These are phyloP conservation scores for Troides helena DNA, from an alignment of 2,888 invertebrate species.

Conservation along the genomic window DNA sequence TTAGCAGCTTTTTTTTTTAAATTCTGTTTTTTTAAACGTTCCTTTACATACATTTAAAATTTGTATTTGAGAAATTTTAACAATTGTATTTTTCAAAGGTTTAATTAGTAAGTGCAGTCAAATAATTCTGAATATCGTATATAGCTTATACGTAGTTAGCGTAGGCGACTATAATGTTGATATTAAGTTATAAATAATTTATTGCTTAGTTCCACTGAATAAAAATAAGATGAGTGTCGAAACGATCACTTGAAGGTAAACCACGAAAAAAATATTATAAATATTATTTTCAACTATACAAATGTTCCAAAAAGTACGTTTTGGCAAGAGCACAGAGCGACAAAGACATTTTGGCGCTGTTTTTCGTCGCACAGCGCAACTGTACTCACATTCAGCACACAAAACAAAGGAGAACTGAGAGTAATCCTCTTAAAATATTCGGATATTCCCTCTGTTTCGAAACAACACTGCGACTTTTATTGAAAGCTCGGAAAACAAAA, in stretches of 20 bases:
- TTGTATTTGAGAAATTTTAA: neutral
- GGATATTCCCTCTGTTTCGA: slow-evolving; percentile 12
- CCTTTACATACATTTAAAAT: neutral
- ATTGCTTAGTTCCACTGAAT: no score
- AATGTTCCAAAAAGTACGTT: slow-evolving; percentile 3
- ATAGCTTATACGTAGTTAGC: no score
- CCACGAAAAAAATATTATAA: neutral
- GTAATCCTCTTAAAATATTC: slow-evolving; percentile 30
- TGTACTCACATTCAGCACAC: slow-evolving; percentile 21
- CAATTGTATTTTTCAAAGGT: no score
- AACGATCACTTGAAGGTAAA: no score
- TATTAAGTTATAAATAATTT: no score
- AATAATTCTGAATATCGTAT: no score
- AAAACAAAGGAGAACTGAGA: slow-evolving; percentile 25
- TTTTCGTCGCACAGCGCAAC: slow-evolving; percentile 11
- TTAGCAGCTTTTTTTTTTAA: neutral
- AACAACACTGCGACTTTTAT: slow-evolving; percentile 26
- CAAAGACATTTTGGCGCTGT: slow-evolving; percentile 5
- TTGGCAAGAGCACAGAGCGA: slow-evolving; percentile 2
- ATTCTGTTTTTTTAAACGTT: neutral
- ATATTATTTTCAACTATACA: neutral
- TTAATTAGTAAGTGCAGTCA: no score
- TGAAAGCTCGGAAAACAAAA: slow-evolving; percentile 15
- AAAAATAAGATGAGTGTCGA: no score
- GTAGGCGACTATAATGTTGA: no score